Conservation (phyloP, 2,888 invertebrate genomes). For the Drosophila crucigera region DNA sequence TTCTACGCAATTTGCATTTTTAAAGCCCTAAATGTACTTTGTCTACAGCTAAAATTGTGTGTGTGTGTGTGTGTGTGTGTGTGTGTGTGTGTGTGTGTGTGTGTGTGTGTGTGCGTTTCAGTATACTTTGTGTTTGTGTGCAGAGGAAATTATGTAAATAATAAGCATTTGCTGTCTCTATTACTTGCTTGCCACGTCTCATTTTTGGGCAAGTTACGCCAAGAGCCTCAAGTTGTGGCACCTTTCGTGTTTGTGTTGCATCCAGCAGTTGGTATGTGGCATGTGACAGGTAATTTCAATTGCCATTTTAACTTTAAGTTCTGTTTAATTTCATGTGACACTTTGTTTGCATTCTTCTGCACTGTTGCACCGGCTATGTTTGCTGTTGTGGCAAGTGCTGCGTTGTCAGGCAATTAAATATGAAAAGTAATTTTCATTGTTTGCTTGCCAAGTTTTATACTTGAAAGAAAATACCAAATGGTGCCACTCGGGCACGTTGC, state of each 20-base stretch:
- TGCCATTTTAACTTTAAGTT: constrained; percentile 52
- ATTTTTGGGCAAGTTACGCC: constrained; percentile 52
- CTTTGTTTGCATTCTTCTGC: constrained; percentile 52
- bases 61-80: constrained; percentile 11
- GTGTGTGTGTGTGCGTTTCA: neutral
- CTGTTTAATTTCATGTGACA: constrained; percentile 56
- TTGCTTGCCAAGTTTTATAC: constrained; percentile 35
- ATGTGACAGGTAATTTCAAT: constrained; percentile 53
- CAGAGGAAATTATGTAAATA: constrained; percentile 72
- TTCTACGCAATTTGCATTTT: constrained; percentile 74
- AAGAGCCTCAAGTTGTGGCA: constrained; percentile 28
- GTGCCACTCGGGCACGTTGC: constrained; percentile 33
- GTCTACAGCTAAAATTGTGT: neutral
- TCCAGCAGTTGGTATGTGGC: constrained; percentile 47
- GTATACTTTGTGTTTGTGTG: constrained; percentile 24
- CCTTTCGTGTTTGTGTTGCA: constrained; percentile 63
- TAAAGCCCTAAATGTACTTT: constrained; percentile 22
- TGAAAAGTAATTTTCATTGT: constrained; percentile 73
- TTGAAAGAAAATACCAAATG: constrained; percentile 9
- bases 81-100: neutral
- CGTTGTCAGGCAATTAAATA: constrained; percentile 66
- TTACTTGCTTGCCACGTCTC: constrained; percentile 65
- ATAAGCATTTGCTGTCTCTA: constrained; percentile 75
- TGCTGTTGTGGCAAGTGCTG: neutral
- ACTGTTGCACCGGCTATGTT: constrained; percentile 19